A percentile compares a stretch with the other conserved stretches of the same genome.
phyloP scores from a whole-genome alignment of 2,797 vertebrate genomes.

The Chanos chanos region DNA sequence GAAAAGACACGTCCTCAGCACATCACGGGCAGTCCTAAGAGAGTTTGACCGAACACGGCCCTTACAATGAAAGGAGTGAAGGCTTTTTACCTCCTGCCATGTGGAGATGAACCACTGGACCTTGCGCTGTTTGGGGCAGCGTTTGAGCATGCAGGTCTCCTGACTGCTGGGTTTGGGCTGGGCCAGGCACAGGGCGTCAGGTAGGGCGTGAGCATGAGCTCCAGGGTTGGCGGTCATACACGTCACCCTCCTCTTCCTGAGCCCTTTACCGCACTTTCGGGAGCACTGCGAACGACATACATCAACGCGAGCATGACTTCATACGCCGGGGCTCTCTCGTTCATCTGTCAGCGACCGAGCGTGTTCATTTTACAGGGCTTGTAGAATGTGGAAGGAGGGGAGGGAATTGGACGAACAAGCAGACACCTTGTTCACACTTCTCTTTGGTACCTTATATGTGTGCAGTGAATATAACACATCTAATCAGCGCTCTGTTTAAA shows the following conservation, averaged over 20 bases:
- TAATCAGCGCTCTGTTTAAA: too few relatives aligned
- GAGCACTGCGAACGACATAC: constrained; percentile 74
- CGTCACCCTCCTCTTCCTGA: constrained; percentile 74
- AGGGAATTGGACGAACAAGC: too few relatives aligned
- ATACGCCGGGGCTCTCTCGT: too few relatives aligned
- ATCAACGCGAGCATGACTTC: too few relatives aligned
- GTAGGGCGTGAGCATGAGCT: constrained; percentile 50
- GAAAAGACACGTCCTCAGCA: too few relatives aligned
- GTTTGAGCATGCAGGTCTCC: constrained; percentile 77
- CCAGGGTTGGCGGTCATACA: constrained; percentile 70
- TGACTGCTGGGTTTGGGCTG: constrained; percentile 74
- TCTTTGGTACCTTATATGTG: too few relatives aligned
- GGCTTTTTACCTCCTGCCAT: constrained; percentile 78
- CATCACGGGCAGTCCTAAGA: too few relatives aligned
- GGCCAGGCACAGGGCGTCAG: constrained; percentile 64
- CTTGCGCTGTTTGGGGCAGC: constrained; percentile 78
- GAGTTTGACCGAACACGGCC: not conserved
- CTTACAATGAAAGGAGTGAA: not conserved
- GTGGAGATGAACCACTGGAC: constrained; percentile 84
- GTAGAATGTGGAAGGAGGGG: too few relatives aligned
- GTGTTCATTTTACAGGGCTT: too few relatives aligned
- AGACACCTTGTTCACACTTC: too few relatives aligned
- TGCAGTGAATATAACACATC: too few relatives aligned
- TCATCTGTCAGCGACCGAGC: too few relatives aligned
- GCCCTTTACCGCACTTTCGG: constrained; percentile 81